Conservation (phyloP, 2,797 vertebrate species). For the Oreonectes daqikongensis region DNA sequence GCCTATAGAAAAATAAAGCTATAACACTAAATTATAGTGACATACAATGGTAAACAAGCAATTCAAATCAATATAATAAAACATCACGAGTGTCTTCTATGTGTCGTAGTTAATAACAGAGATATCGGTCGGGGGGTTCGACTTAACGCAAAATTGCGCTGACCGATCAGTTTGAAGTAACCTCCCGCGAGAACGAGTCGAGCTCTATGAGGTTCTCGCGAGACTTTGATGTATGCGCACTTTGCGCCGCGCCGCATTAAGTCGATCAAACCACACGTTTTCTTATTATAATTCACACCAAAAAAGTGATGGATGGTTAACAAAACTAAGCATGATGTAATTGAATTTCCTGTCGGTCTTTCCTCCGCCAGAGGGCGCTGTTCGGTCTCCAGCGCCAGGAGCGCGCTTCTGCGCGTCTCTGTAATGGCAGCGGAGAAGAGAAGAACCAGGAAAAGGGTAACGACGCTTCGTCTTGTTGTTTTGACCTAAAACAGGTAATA, state of each 20-base stretch:
- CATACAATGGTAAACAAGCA: not conserved
- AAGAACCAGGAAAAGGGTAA: not conserved
- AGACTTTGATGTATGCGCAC: not conserved
- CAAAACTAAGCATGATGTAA: conserved; percentile 1
- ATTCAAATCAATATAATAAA: no score
- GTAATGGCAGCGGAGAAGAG: conserved; percentile 13
- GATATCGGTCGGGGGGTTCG: no score
- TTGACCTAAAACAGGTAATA: conserved; percentile 15
- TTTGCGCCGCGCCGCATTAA: not conserved
- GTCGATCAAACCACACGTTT: not conserved
- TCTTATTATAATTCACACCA: not conserved
- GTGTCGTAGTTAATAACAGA: no score
- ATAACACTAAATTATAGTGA: not conserved
- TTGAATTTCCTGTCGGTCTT: not conserved
- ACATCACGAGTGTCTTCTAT: no score
- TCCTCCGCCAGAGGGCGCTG: conserved; percentile 31
- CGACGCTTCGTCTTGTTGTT: conserved; percentile 25
- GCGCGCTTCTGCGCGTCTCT: conserved; percentile 14
- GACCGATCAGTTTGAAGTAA: conserved; percentile 1
- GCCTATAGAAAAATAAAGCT: not conserved
- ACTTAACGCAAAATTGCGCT: not conserved
- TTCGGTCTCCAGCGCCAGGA: not conserved
- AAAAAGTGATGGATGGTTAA: conserved; percentile 19
- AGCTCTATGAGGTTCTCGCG: no score
- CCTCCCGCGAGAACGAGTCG: not conserved